Conservation (phyloP, 2,113 vertebrate species). For the Dipodomys ordii region DNA sequence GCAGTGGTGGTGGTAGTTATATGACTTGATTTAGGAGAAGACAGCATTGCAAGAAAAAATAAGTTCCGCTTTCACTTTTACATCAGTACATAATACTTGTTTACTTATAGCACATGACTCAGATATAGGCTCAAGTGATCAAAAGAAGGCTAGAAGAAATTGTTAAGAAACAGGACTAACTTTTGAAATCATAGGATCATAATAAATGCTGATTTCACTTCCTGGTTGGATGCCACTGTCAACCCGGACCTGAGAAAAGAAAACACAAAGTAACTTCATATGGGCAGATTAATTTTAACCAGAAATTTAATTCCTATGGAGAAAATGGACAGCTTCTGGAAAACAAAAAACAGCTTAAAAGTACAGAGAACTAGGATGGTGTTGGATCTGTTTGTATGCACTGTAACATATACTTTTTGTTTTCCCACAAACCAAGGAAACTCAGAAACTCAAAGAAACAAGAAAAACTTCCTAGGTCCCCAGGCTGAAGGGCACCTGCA, state of each 20-base stretch:
- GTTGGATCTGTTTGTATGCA: slow-evolving; percentile 54
- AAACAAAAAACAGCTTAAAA: slow-evolving; percentile 48
- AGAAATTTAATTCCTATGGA: slow-evolving; percentile 31
- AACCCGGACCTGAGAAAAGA: slow-evolving; percentile 92
- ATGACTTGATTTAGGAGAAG: not conserved
- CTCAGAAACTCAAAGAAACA: no score
- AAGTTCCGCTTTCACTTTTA: not conserved
- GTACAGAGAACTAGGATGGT: not conserved
- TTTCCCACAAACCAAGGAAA: not conserved
- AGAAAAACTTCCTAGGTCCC: not conserved
- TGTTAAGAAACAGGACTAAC: slow-evolving; percentile 87
- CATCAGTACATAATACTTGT: not conserved
- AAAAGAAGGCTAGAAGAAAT: slow-evolving; percentile 39
- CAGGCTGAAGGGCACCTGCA: slow-evolving; percentile 33
- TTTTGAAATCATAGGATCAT: slow-evolving; percentile 99
- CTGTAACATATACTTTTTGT: not conserved
- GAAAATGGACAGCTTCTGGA: slow-evolving; percentile 25
- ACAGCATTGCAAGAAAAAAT: not conserved
- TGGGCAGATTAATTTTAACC: not conserved
- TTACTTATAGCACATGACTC: slow-evolving; percentile 23
- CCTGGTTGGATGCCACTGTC: slow-evolving; percentile 98
- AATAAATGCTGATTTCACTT: slow-evolving; percentile 99
- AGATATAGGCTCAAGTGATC: not conserved
- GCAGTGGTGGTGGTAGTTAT: no score
- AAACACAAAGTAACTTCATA: slow-evolving; percentile 38